These are phyloP conservation scores for Cathartes aura DNA, from an alignment of 2,113 vertebrate species.

Conservation along the genomic window DNA sequence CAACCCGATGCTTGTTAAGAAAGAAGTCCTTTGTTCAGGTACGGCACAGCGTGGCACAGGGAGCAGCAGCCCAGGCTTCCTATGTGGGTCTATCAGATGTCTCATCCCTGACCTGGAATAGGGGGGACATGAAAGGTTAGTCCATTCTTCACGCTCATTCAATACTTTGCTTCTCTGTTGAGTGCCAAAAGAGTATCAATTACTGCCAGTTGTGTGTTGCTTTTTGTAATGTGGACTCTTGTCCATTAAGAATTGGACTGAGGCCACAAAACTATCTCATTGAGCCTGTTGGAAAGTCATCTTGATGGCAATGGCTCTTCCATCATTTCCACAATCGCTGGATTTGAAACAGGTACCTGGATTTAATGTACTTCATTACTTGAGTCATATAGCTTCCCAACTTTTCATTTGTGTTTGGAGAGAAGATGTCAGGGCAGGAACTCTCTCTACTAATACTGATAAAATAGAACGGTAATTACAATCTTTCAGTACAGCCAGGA, in stretches of 20 bases:
- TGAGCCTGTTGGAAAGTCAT: slow-evolving; percentile 45
- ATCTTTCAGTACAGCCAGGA: slow-evolving; percentile 21
- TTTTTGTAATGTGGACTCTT: slow-evolving; percentile 40
- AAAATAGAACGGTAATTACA: slow-evolving; percentile 9
- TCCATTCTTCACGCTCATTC: slow-evolving; percentile 62
- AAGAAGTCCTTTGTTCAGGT: slow-evolving; percentile 47
- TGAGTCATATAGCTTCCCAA: slow-evolving; percentile 8
- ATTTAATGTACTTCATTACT: slow-evolving; percentile 30
- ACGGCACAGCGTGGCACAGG: background rate
- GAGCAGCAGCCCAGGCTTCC: slow-evolving; percentile 24
- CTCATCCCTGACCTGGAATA: slow-evolving; percentile 59
- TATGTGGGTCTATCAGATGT: slow-evolving; percentile 41
- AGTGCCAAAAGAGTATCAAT: slow-evolving; percentile 57
- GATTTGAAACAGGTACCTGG: slow-evolving; percentile 31
- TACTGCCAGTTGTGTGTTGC: slow-evolving; percentile 41
- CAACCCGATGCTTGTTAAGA: background rate
- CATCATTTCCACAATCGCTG: slow-evolving; percentile 36
- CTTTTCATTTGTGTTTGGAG: slow-evolving; percentile 42
- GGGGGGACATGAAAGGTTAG: slow-evolving; percentile 60
- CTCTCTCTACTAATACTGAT: slow-evolving; percentile 32
- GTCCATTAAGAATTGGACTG: slow-evolving; percentile 51
- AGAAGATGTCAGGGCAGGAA: slow-evolving; percentile 1
- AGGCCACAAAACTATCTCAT: slow-evolving; percentile 45
- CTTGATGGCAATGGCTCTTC: background rate
- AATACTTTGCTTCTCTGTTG: slow-evolving; percentile 22